Base-by-base conservation (phyloP, 2,113 vertebrate species). In the Gavia stellata region DNA sequence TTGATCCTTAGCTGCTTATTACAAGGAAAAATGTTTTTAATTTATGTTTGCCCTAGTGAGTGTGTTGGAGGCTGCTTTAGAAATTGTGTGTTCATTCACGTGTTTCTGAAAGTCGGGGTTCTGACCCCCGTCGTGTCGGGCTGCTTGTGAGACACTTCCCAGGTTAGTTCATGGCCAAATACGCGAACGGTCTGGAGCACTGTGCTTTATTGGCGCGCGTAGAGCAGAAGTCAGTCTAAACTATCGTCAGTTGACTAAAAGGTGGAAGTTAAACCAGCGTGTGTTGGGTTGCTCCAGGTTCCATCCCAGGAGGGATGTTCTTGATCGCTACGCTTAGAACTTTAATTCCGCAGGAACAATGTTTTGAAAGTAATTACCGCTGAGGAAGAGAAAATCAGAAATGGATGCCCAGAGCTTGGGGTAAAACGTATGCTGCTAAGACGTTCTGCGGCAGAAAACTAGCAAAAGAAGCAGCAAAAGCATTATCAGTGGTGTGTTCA, bases 381-480 rank as follows among this genome's bases (percentile, higher is more conserved):
- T 6, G 28, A 73, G 50, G 49, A 70, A 67, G 68, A 79, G 40
- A 21, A 86, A 56, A 56, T 34, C 44, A 26, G 61, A 66, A 67
- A 26, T 13, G 25, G 36, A 5, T 17, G 13, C 11, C 58, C 38
- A 34, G 61, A 42, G 73, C 38, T 84, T 58, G 49, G 36, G 36
- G 36, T 72, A 42, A 77, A 70, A 14, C 23, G 11, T 18, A 1
- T 62, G 80, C 50, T 61, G 28, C 34, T 14, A 34, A 28, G 31
- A 9, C 0, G 1, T 38, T 82, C 58, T 24, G 40, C 0, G 0
- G 55, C 45, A 24, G 45, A 49, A n/a, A 80, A 16, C 17, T 4
- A 29, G 62, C 1, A 2, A 56, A 56, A 8, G 17, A 45, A 40
- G 40, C 3, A 0, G 80, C 55, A 52, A 26, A 74, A 52, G 34